Evolutionary conservation across 1,140 invertebrate species (phyloP), one percentile per base, ranked within the genome.

Genomic region (Dolichoris vasculosae): DNA sequence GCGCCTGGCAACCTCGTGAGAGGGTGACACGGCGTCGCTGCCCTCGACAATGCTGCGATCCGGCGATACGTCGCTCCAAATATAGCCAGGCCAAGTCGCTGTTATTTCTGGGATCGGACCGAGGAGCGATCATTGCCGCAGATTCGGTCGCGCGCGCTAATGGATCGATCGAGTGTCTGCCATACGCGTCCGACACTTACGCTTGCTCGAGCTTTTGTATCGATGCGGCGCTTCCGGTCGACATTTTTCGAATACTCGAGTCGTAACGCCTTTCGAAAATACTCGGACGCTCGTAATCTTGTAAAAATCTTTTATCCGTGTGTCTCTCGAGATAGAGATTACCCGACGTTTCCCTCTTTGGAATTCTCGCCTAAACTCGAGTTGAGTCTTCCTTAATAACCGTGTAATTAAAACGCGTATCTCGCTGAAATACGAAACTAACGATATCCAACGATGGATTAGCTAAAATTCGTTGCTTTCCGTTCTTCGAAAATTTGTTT

Each of bases 1-100:
- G n/a, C 9, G 75, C 15, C 38, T 30, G 55, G n/a, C 11, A 32
- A 80, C 8, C 46, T 7, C 2, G n/a, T 9, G 46, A 67, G 67
- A 38, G 77, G 76, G 76, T 83, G 82, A 79, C 82, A 80, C 75
- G 43, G 79, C 75, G 43, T 80, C 75, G 71, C 30, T 67, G 32
- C 48, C 32, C 40, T 15, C 23, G 73, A 82, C 79, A 67, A 73
- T 82, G 80, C n/a, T 82, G 80, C n/a, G 78, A 84, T 83, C 48
- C 48, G 30, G 26, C 63, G 73, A 75, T 81, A 73, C 69, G 80
- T 80, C 86, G 67, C 35, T 51, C 69, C 75, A 63, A 79, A 82
- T 85, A 85, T 83, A 77, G 86, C n/a, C 79, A 51, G 73, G 38
- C 0, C 0, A 15, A 46, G 38, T 80, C 23, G 13, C 15, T 30